These are phyloP conservation scores for Lepidotrigona ventralis DNA, from an alignment of 1,140 invertebrate genomes.

Conservation along the genomic window DNA sequence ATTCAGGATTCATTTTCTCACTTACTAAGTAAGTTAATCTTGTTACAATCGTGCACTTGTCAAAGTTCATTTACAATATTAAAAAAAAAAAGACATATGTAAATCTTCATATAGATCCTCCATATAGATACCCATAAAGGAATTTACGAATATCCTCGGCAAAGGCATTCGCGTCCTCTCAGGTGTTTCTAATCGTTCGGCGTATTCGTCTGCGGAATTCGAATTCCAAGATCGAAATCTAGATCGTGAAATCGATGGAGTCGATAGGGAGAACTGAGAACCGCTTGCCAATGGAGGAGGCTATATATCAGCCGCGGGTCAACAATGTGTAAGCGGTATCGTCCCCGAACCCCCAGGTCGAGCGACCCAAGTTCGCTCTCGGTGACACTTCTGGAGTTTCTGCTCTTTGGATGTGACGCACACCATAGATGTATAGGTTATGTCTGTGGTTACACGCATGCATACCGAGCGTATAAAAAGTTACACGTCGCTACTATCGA, in stretches of 20 bases:
- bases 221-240: conserved; percentile 1
- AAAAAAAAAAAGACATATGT: neutral
- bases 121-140: neutral
- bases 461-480: conserved; percentile 20
- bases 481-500: neutral
- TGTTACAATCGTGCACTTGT: too few relatives aligned
- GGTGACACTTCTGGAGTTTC: conserved; percentile 79
- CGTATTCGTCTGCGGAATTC: conserved; percentile 22
- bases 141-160: neutral
- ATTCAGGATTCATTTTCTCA: too few relatives aligned
- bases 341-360: conserved; percentile 66
- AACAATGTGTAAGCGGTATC: conserved; percentile 77
- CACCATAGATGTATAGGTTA: conserved; percentile 69
- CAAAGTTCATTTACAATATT: neutral
- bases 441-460: conserved; percentile 54
- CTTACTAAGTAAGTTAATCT: too few relatives aligned
- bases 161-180: neutral
- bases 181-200: neutral
- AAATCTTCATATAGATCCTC: too few relatives aligned
- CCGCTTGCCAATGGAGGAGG: conserved; percentile 67
- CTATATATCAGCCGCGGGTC: conserved; percentile 76
- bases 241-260: conserved; percentile 51
- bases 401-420: conserved; percentile 72
- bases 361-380: conserved; percentile 74
- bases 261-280: conserved; percentile 67